phyloP scores from a whole-genome alignment of 2,113 vertebrate species.

The Sphyrna mokarran region DNA sequence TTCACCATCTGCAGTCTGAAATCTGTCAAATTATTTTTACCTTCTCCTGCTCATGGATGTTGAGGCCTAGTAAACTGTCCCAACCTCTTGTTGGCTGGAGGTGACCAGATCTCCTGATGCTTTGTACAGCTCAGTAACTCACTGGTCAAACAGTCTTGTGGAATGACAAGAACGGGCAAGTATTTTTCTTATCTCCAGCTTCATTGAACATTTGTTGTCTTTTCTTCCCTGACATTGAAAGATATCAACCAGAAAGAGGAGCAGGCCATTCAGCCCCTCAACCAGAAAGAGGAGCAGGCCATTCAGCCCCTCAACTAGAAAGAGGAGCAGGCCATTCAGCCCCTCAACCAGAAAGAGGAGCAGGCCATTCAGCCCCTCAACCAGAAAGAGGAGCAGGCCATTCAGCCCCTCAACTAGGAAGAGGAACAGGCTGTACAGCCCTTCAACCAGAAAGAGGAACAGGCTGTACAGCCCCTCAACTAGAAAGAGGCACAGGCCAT shows the following conservation, averaged over 20 bases:
- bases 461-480: neutral
- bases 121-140: neutral
- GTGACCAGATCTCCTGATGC: neutral
- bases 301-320: neutral
- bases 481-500: neutral
- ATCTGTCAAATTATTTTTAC: neutral
- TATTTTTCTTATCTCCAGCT: neutral
- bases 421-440: neutral
- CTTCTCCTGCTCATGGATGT: neutral
- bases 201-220: neutral
- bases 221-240: neutral
- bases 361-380: neutral
- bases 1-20: neutral
- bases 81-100: neutral
- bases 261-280: neutral
- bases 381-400: neutral
- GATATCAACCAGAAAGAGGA: neutral
- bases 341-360: neutral
- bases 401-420: too few species aligned
- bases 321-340: neutral
- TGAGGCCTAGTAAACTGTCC: neutral
- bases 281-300: neutral
- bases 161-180: neutral
- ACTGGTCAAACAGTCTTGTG: neutral
- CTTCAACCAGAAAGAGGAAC: neutral